Conservation (phyloP, 2,113 vertebrate genomes). For the Upupa epops region DNA sequence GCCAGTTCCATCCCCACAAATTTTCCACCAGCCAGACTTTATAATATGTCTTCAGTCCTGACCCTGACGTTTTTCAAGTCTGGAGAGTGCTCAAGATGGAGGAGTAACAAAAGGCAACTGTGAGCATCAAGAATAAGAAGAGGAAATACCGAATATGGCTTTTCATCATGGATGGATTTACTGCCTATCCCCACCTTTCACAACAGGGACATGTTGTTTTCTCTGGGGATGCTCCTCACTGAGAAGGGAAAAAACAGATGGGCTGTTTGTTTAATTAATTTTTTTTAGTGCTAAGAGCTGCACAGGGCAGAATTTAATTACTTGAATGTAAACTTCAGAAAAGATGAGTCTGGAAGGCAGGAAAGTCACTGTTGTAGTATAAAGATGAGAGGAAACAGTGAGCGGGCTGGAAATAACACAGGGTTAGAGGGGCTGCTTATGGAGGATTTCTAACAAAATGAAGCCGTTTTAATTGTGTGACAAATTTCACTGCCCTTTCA, state of each 20-base stretch:
- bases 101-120: not conserved
- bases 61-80: not conserved
- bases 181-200: not conserved
- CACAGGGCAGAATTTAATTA: not conserved
- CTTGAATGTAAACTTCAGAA: slow-evolving; percentile 15
- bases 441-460: slow-evolving; percentile 1
- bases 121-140: not conserved
- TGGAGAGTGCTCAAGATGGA: not conserved
- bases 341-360: slow-evolving; percentile 8
- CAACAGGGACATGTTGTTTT: not conserved
- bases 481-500: slow-evolving; percentile 18
- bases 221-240: not conserved
- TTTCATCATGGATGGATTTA: not conserved
- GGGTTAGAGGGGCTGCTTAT: not conserved
- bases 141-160: not conserved
- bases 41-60: not conserved
- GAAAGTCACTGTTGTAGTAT: not conserved
- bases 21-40: not conserved
- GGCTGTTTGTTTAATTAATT: not conserved
- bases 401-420: slow-evolving; percentile 2
- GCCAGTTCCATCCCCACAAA: not conserved
- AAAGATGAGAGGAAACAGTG: not conserved
- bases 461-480: not conserved
- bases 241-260: not conserved
- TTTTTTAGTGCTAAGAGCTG: not conserved